Evolutionary conservation across 2,888 invertebrate genomes (phyloP).

Genomic region (Platycnemis pennipes): DNA sequence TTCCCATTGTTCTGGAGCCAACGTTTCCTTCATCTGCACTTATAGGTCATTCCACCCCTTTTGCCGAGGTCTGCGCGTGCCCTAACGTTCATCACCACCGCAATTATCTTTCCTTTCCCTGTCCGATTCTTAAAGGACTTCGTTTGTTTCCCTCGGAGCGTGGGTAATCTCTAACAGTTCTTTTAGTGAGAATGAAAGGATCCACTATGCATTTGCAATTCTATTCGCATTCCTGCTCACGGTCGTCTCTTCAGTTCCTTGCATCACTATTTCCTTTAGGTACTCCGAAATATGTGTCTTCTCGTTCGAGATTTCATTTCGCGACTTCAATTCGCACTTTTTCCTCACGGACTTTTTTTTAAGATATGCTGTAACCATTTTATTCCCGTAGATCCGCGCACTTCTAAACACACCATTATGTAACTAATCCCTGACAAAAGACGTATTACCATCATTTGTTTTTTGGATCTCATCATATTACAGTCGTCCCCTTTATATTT

Average conservation of each 20-base stretch:
- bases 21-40: neutral
- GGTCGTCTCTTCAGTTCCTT: neutral
- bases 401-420: neutral
- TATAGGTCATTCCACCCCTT: too few species aligned
- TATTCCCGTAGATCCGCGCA: neutral
- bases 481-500: too few species aligned
- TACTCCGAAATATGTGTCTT: too few species aligned
- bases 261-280: neutral
- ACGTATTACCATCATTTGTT: too few species aligned
- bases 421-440: too few species aligned
- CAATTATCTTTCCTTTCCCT: neutral
- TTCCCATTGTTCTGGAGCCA: neutral
- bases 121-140: neutral
- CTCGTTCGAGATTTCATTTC: neutral
- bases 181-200: constrained; percentile 36
- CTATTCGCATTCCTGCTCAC: neutral
- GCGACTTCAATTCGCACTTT: too few species aligned
- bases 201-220: neutral
- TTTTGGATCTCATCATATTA: too few species aligned
- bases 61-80: too few species aligned
- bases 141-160: neutral
- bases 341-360: neutral
- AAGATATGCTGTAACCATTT: neutral
- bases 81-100: neutral
- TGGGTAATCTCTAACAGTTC: constrained; percentile 37